Evolutionary conservation across 2,797 vertebrate species (phyloP).

Genomic region (Emys orbicularis): DNA sequence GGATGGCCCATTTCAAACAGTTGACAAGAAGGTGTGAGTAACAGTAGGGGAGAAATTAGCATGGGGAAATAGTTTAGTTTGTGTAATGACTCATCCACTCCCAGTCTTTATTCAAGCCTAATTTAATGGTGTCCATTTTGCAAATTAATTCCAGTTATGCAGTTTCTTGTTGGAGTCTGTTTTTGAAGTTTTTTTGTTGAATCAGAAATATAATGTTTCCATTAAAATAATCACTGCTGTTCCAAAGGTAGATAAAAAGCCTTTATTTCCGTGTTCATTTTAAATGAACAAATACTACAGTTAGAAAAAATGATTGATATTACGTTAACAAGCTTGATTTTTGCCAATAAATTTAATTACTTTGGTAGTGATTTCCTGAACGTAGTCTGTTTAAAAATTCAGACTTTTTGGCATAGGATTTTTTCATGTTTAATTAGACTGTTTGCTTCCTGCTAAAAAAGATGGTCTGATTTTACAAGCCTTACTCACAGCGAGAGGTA

Average conservation of each 20-base stretch:
- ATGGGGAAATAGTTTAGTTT: too few species aligned
- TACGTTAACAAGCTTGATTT: neutral
- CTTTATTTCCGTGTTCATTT: neutral
- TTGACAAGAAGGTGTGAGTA: too few species aligned
- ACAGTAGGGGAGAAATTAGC: too few species aligned
- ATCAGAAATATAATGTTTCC: neutral
- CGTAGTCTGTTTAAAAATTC: neutral
- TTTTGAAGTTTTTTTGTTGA: neutral
- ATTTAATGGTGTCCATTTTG: too few species aligned
- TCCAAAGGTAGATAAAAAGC: accelerated
- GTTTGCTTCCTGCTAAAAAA: neutral
- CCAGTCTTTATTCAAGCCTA: too few species aligned
- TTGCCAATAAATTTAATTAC: neutral
- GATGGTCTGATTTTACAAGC: neutral
- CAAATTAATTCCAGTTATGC: too few species aligned
- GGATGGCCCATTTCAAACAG: too few species aligned
- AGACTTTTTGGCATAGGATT: neutral
- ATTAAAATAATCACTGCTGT: neutral
- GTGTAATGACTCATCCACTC: too few species aligned
- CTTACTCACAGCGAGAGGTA: slow-evolving; percentile 51
- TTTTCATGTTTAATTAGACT: neutral
- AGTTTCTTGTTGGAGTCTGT: too few species aligned
- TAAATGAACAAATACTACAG: neutral
- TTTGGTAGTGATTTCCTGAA: neutral
- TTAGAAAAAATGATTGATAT: neutral